A percentile compares a stretch with the other conserved stretches of the same genome.
phyloP scores from a whole-genome alignment of 1,140 invertebrate genomes.

The Aphelenchoides besseyi region DNA sequence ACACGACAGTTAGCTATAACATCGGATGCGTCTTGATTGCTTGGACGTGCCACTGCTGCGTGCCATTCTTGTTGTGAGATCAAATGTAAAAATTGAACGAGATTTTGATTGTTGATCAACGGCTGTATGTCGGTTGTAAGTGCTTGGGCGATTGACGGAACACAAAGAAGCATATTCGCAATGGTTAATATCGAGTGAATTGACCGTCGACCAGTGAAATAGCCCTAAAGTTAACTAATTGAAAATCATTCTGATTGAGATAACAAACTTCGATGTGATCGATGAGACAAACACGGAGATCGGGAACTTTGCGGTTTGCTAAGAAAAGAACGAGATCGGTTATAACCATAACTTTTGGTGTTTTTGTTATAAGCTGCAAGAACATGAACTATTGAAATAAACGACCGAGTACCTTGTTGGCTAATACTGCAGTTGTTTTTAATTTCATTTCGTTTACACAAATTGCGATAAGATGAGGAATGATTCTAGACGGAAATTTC shows the following conservation, averaged over 20 bases:
- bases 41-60: neutral
- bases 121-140: constrained; percentile 2
- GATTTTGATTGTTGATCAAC: constrained; percentile 6
- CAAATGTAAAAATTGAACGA: neutral
- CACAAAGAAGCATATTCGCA: neutral
- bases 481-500: neutral
- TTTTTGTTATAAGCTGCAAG: neutral
- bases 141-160: neutral
- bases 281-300: neutral
- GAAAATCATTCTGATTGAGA: no score
- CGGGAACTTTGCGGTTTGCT: neutral
- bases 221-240: neutral
- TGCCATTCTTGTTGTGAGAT: neutral
- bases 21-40: neutral
- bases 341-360: neutral
- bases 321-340: constrained; percentile 11
- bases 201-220: constrained; percentile 1
- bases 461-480: constrained; percentile 9
- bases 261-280: neutral
- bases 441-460: neutral
- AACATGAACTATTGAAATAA: neutral
- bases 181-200: constrained; percentile 3
- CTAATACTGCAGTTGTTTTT: neutral
- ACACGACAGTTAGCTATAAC: neutral
- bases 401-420: neutral